These are phyloP conservation scores for Ginglymostoma cirratum DNA, from an alignment of 2,113 vertebrate species.

Conservation along the genomic window DNA sequence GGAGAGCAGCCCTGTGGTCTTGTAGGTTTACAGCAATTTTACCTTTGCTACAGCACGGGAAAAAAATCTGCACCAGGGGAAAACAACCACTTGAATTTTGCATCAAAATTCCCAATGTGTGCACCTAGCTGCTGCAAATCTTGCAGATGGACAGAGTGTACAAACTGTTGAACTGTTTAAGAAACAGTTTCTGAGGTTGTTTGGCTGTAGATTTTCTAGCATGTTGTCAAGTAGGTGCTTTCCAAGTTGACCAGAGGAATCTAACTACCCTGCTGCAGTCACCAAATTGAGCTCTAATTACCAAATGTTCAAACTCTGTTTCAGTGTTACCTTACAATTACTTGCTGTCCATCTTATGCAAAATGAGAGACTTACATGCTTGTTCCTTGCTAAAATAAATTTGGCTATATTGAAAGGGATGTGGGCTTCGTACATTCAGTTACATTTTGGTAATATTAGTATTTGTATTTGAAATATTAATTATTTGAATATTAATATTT, in stretches of 20 bases:
- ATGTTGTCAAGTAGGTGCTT: background rate
- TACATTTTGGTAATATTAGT: background rate
- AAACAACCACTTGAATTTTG: background rate
- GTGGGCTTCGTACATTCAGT: background rate
- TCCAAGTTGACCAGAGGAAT: background rate
- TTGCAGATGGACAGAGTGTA: background rate
- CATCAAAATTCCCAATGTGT: background rate
- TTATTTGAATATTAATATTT: too few relatives aligned
- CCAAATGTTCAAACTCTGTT: background rate
- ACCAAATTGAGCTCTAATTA: background rate
- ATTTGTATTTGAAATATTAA: too few relatives aligned
- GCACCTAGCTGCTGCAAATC: background rate
- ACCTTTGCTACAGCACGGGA: too few relatives aligned
- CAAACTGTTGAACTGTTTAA: background rate
- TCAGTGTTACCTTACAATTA: background rate
- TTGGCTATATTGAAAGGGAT: background rate
- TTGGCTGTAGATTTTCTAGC: background rate
- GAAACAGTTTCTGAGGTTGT: background rate
- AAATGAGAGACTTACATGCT: background rate
- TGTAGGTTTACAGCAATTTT: too few relatives aligned
- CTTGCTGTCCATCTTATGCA: background rate
- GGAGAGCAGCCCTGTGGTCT: too few relatives aligned
- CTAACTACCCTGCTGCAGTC: background rate
- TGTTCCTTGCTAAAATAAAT: background rate
- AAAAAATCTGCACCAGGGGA: too few relatives aligned